Percentiles rank a stretch among this genome's conserved stretches.
Conservation (phyloP, 2,888 invertebrate genomes). For the Acrocyrtus sp. region DNA sequence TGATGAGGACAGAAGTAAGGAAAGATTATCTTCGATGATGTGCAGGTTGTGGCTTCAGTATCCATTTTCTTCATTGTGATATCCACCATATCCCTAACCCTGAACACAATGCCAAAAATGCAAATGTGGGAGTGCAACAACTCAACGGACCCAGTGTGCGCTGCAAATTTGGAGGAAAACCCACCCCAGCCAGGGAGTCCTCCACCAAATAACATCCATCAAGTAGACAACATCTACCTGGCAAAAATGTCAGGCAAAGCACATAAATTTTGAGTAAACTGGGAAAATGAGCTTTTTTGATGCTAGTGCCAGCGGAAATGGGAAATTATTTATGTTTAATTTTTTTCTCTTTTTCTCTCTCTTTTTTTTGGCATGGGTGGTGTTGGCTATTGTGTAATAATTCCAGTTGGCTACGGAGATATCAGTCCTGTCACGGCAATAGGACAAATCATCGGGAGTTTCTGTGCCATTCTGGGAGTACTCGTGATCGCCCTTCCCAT, state of each 20-base stretch:
- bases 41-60: constrained; percentile 68
- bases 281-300: no score
- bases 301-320: no score
- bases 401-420: constrained; percentile 69
- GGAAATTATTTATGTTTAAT: no score
- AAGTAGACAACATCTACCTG: constrained; percentile 1
- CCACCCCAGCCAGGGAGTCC: constrained; percentile 5
- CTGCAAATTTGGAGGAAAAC: constrained; percentile 20
- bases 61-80: constrained; percentile 69
- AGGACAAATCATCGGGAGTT: constrained; percentile 71
- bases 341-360: not conserved
- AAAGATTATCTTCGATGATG: no score
- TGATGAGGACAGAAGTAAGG: not conserved
- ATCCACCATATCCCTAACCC: constrained; percentile 69
- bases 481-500: constrained; percentile 72
- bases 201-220: not conserved
- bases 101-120: constrained; percentile 69
- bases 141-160: constrained; percentile 52
- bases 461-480: constrained; percentile 72
- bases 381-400: not conserved
- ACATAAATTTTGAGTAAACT: no score
- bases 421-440: constrained; percentile 68
- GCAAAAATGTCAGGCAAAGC: no score
- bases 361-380: no score
- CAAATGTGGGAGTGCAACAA: constrained; percentile 65